A percentile compares a stretch with the other conserved stretches of the same genome.
These are phyloP conservation scores for Piezodorus guildinii DNA, from an alignment of 1,140 invertebrate genomes.

Conservation along the genomic window DNA sequence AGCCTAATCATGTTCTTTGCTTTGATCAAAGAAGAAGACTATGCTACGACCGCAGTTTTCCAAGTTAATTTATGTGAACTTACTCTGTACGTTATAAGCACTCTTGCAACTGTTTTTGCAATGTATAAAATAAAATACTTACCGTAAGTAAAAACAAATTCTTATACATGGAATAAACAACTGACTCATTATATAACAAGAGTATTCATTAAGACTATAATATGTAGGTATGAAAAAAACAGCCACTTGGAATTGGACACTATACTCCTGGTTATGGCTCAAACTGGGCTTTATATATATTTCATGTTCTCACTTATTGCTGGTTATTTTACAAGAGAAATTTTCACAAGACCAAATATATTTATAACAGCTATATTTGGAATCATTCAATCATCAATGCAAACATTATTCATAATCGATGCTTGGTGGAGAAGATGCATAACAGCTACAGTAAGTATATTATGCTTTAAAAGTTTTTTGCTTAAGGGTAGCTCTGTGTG, in stretches of 20 bases:
- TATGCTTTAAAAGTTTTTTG: conserved; percentile 25
- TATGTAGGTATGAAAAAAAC: conserved; percentile 57
- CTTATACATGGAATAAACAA: no score
- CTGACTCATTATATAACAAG: no score
- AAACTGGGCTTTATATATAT: conserved; percentile 89
- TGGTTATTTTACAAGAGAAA: conserved; percentile 73
- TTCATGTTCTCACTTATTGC: conserved; percentile 86
- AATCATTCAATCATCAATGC: conserved; percentile 71
- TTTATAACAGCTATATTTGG: conserved; percentile 70
- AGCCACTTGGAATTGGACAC: conserved; percentile 84
- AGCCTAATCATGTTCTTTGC: conserved; percentile 91
- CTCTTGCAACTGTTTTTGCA: conserved; percentile 70
- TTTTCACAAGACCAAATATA: conserved; percentile 60
- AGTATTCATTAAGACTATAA: neutral
- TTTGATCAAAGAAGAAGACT: conserved; percentile 71
- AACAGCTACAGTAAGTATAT: conserved; percentile 31
- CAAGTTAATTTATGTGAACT: conserved; percentile 88
- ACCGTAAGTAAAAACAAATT: neutral
- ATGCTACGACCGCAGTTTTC: conserved; percentile 69
- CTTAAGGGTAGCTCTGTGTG: no score
- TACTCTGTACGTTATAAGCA: conserved; percentile 72
- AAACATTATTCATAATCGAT: conserved; percentile 90
- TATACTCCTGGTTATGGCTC: conserved; percentile 80
- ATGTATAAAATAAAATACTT: conserved; percentile 52
- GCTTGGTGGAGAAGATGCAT: conserved; percentile 52